Conservation (phyloP, 2,113 vertebrate species). For the Halcyon senegalensis region DNA sequence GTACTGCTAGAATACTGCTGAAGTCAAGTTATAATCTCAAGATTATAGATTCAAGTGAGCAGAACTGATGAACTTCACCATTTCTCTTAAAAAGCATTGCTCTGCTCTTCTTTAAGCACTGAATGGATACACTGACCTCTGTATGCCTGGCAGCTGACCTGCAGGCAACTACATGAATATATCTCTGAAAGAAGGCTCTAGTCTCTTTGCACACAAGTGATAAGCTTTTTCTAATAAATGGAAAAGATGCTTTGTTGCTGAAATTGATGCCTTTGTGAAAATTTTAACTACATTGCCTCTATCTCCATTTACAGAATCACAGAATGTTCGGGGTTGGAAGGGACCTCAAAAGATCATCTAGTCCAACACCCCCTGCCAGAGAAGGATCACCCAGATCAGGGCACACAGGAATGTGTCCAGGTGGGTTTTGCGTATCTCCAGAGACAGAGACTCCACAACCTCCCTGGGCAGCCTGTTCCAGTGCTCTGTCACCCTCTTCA, state of each 20-base stretch:
- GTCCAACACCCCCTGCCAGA: too few species aligned
- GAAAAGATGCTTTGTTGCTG: background rate
- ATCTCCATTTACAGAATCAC: background rate
- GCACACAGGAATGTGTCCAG: too few species aligned
- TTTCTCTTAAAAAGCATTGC: background rate
- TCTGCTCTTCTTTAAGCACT: background rate
- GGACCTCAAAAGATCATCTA: too few species aligned
- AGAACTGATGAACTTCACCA: background rate
- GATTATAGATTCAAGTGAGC: background rate
- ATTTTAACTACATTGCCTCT: background rate
- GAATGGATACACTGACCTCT: background rate
- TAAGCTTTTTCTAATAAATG: background rate
- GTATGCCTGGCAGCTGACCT: background rate
- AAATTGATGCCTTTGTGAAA: background rate
- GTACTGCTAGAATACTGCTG: background rate
- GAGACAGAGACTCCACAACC: too few species aligned
- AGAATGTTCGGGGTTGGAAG: too few species aligned
- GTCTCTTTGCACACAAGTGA: background rate
- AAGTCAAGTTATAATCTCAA: background rate
- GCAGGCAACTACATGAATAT: background rate
- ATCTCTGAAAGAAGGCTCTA: background rate
- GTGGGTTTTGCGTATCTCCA: too few species aligned
- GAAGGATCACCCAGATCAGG: too few species aligned
- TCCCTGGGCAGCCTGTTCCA: too few species aligned
- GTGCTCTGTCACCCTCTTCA: too few species aligned